Percentiles rank a stretch among this genome's conserved stretches.
Conservation (phyloP, 2,797 vertebrate species). For the Gymnopithys bicolor region DNA sequence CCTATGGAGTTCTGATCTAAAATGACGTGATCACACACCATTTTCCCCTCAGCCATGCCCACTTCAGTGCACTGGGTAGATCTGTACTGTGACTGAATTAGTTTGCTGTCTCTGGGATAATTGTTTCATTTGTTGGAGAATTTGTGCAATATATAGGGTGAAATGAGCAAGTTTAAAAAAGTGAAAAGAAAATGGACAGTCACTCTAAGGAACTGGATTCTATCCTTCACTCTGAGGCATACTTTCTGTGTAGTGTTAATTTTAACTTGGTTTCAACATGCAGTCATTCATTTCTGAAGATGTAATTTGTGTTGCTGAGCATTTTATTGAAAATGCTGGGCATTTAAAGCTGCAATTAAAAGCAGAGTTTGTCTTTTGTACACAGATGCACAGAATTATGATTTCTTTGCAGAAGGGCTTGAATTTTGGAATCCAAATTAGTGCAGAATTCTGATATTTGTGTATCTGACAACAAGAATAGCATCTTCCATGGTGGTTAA, state of each 20-base stretch:
- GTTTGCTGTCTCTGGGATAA: not conserved
- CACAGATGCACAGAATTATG: not conserved
- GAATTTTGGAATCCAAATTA: not conserved
- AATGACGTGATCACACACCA: not conserved
- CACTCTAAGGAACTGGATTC: not conserved
- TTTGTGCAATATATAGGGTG: not conserved
- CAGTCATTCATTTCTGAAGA: not conserved
- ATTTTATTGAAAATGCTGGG: not conserved
- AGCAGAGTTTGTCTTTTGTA: not conserved
- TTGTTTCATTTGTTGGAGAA: not conserved
- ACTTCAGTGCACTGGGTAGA: constrained; percentile 24
- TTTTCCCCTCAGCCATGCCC: constrained; percentile 24
- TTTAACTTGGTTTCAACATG: not conserved
- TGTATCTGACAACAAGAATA: not conserved
- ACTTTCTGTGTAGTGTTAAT: not conserved
- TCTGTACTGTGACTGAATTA: not conserved
- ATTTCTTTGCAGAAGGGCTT: not conserved
- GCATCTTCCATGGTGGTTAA: not conserved
- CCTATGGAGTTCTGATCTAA: constrained; percentile 35
- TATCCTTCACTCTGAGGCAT: not conserved
- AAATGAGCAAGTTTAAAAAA: not conserved
- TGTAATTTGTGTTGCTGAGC: not conserved
- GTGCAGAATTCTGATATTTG: not conserved
- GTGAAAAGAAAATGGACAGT: not conserved
- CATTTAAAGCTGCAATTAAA: not conserved